Conservation (phyloP, 2,113 vertebrate genomes). For the Mesoclemmys tuberculata region DNA sequence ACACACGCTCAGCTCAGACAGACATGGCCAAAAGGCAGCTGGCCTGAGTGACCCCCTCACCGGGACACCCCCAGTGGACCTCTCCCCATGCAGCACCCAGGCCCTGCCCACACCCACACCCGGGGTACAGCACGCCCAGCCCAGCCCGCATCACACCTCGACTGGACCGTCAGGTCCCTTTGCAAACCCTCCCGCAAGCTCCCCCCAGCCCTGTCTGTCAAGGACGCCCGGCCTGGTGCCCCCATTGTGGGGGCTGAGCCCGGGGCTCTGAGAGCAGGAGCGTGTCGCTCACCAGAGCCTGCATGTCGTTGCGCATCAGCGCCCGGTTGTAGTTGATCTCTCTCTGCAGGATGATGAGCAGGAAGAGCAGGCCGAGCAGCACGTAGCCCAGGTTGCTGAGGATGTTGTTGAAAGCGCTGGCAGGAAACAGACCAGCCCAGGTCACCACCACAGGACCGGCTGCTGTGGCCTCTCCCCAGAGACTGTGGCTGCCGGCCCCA, state of each 20-base stretch:
- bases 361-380: constrained; percentile 94
- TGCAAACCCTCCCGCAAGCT: too few species aligned
- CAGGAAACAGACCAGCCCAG: accelerated
- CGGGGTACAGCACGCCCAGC: too few species aligned
- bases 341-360: constrained; percentile 92
- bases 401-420: constrained; percentile 97
- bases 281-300: constrained; percentile 81
- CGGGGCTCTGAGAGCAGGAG: background rate
- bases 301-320: constrained; percentile 82
- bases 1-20: background rate
- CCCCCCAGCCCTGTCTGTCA: accelerated
- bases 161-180: too few species aligned
- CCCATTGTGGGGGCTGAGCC: background rate
- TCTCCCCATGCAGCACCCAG: too few species aligned
- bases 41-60: background rate
- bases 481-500: background rate
- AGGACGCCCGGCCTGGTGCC: background rate
- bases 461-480: background rate
- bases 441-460: accelerated
- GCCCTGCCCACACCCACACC: too few species aligned
- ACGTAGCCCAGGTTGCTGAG: constrained; percentile 97
- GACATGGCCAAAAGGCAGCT: background rate
- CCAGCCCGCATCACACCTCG: background rate
- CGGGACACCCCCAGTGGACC: too few species aligned
- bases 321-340: constrained; percentile 92